Conservation (phyloP, 2,888 invertebrate species). For the Sinhomidia bicolor region DNA sequence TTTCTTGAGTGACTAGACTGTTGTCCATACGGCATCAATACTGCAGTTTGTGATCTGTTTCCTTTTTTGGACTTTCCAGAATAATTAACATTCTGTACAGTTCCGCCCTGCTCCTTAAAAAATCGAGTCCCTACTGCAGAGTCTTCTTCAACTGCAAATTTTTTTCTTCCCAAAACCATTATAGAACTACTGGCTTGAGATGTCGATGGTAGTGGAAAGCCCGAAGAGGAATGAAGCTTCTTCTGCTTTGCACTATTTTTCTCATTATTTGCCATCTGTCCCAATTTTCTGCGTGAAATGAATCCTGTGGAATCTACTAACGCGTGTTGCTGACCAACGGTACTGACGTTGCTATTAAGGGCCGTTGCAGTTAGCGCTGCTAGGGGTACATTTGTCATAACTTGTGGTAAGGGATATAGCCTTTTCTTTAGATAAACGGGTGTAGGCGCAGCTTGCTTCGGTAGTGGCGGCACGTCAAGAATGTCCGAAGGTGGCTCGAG, state of each 20-base stretch:
- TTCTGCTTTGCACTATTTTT: not conserved
- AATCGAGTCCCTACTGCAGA: not conserved
- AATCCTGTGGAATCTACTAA: not conserved
- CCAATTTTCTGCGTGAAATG: not conserved
- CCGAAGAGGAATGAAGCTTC: not conserved
- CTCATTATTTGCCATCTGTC: not conserved
- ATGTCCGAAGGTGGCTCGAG: slow-evolving; percentile 47
- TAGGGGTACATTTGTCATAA: slow-evolving; percentile 4
- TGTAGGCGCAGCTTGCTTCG: slow-evolving; percentile 20
- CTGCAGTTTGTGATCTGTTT: not conserved
- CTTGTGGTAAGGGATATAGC: slow-evolving; percentile 48
- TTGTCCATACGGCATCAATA: not conserved
- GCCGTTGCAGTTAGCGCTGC: slow-evolving; percentile 28
- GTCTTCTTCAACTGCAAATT: not conserved
- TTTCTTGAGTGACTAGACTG: not conserved
- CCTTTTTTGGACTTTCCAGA: not conserved
- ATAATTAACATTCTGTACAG: slow-evolving; percentile 12
- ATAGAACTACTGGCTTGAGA: not conserved
- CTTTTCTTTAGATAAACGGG: slow-evolving; percentile 45
- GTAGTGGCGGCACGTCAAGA: slow-evolving; percentile 10
- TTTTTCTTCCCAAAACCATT: not conserved
- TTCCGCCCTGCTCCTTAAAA: not conserved
- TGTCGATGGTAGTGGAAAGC: not conserved
- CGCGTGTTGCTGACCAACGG: not conserved
- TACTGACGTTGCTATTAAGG: not conserved